Evolutionary conservation across 2,113 vertebrate species (phyloP).

Genomic region (Eulacestoma nigropectus): DNA sequence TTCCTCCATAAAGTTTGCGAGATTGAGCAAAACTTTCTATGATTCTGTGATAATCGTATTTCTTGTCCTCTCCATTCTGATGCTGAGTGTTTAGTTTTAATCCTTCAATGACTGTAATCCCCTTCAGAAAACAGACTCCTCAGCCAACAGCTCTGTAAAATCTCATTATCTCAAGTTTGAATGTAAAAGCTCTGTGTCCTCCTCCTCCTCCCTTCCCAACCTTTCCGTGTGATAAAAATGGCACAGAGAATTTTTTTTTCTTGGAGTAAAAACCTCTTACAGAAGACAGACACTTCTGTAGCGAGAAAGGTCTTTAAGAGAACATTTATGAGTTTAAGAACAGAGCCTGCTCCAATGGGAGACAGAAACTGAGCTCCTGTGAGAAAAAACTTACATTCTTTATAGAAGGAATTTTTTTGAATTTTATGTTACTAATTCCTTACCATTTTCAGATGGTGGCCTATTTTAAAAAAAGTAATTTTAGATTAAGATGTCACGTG

Average conservation of each 20-base stretch:
- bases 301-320: background rate
- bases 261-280: background rate
- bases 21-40: background rate
- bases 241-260: background rate
- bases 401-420: background rate
- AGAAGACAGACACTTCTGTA: background rate
- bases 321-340: constrained; percentile 12
- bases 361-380: constrained; percentile 1
- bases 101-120: background rate
- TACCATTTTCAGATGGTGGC: background rate
- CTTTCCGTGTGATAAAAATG: background rate
- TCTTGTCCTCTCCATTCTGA: background rate
- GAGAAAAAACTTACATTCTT: background rate
- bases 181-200: background rate
- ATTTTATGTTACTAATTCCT: background rate
- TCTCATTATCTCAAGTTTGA: background rate
- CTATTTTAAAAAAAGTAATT: background rate
- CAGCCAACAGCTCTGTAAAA: background rate
- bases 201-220: background rate
- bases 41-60: background rate
- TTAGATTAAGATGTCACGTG: background rate
- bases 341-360: background rate
- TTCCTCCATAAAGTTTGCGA: background rate
- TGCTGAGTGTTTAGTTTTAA: background rate
- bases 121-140: background rate